Base-by-base conservation (phyloP, 2,888 invertebrate genomes). In the Leucophenga montana region DNA sequence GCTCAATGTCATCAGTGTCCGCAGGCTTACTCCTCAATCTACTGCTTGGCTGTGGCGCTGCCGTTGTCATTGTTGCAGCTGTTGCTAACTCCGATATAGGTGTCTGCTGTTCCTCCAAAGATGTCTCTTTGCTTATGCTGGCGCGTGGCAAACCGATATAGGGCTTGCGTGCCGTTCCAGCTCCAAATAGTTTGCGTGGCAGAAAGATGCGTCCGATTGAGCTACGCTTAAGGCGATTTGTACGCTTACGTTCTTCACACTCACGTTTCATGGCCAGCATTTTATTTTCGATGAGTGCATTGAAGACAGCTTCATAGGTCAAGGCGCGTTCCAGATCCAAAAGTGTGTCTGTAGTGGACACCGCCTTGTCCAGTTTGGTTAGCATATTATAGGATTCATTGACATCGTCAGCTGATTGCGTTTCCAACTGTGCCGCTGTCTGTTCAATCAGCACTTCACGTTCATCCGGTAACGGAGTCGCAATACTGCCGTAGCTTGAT, bases 271-370 rank as follows among this genome's bases (percentile, higher is more conserved):
- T 88, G 33, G 87, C 88, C 74, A 86, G 79, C 81, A 89, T 85
- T 80, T 89, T 89, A 78, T 89, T 88, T 77, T 89, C 87, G 75
- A 89, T 83, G 70, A 89, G 80, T 18, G 87, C 85, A 72, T 85
- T 85, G 69, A 89, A 89, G n/a, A 89, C 86, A 13, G 88, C 85
- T 73, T 89, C 89, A 67, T 89, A 89, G 70, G 88, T 88, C 20
- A 88, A 83, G n/a, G 88, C 86, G 16, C 87, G 81, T 72, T 86
- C 85, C 73, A 87, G 79, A 71, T 89, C 88, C 59, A 85, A 79
- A 71, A 86, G 73, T n/a, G 85, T 83, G 71, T 89, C 89, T 70
- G 86, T 88, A 27, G 89, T 89, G 74, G 88, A 88, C 59, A 89
- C 89, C 18, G 89, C 86, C 77, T 89, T 89, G 76, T 89, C 89